Base-by-base conservation (phyloP, 2,797 vertebrate species). In the Clamator glandarius region DNA sequence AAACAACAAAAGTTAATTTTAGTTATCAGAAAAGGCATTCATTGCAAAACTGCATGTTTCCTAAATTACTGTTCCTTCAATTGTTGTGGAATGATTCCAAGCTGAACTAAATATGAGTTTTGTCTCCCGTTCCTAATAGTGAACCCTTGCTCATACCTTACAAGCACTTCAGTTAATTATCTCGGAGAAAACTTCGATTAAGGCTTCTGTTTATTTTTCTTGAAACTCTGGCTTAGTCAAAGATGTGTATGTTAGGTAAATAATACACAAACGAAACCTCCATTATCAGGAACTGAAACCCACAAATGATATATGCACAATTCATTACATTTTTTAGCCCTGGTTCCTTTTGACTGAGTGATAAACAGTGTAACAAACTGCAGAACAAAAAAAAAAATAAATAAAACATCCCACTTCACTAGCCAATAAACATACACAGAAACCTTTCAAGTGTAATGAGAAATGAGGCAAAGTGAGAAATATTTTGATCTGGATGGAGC, bases 281-380 rank as follows among this genome's bases (percentile, higher is more conserved):
- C 39, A 87, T 92, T 95, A 85, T 89, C 87, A 58, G 66, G 39
- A 68, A 36, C 25, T 10, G 15, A 87, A 89, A 50, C 26, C 36
- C 68, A 63, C 1, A 13, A 36, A 70, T 79, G 31, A 89, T 63
- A 41, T 14, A 51, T 11, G 4, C 41, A 75, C n/a, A 75, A 46
- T 67, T 82, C 54, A 89, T 85, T 89, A 68, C 29, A 31, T 29
- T 46, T 64, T 88, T 57, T 44, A 76, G 33, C 29, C n/a, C 75
- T 76, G 44, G 11, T 77, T 90, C 64, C 78, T 80, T 85, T 85
- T 88, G 48, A 67, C 63, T 79, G 73, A 75, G 85, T 84, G 88
- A 84, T 80, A 94, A 96, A 96, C 91, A 76, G 57, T 2, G 58
- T 68, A 92, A 92, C 83, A 91, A 92, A 67, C 36, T 64, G 68